These are phyloP conservation scores for Malurus melanocephalus DNA, from an alignment of 2,113 vertebrate species.

Conservation along the genomic window DNA sequence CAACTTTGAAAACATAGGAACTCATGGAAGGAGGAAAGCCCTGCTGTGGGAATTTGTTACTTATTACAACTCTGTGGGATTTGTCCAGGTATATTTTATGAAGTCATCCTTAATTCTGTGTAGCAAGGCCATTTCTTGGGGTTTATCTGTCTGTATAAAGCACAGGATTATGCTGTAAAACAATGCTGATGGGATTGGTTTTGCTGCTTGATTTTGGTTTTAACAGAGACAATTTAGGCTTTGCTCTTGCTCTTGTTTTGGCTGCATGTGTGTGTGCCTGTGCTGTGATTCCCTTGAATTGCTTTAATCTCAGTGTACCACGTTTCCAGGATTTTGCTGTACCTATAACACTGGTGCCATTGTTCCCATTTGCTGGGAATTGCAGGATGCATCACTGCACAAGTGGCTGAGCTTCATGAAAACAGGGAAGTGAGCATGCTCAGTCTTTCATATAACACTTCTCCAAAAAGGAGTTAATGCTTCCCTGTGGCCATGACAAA, in stretches of 20 bases:
- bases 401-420: not conserved
- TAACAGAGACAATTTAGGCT: not conserved
- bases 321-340: not conserved
- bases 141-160: not conserved
- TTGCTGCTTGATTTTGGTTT: not conserved
- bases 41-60: fast-evolving
- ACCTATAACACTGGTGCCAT: fast-evolving
- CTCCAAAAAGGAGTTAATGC: not conserved
- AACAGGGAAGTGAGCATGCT: not conserved
- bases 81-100: not conserved
- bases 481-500: not conserved
- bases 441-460: not conserved
- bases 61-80: not conserved
- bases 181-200: not conserved
- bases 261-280: not conserved
- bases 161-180: not conserved
- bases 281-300: not conserved
- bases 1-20: fast-evolving
- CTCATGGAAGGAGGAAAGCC: not conserved
- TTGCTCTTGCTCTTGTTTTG: not conserved
- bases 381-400: not conserved
- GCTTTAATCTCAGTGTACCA: not conserved
- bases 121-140: not conserved
- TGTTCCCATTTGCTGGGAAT: not conserved
- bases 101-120: not conserved